Conservation (phyloP, 2,797 vertebrate genomes). For the Silurus lanzhouensis region DNA sequence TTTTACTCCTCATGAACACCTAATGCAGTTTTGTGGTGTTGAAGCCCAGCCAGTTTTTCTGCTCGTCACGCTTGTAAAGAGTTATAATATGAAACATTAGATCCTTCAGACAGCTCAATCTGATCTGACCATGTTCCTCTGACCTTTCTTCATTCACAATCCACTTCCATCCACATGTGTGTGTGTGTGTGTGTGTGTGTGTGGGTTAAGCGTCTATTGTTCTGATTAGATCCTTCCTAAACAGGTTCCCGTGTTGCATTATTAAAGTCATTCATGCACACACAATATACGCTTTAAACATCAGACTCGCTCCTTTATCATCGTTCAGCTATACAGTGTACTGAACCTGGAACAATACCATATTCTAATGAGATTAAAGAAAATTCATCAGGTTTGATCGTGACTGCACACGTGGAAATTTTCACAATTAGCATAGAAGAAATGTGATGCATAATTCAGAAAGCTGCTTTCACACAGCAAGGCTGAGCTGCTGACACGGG, state of each 20-base stretch:
- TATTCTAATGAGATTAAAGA: slow-evolving; percentile 32
- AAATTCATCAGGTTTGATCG: slow-evolving; percentile 50
- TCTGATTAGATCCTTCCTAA: neutral
- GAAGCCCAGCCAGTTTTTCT: too few relatives aligned
- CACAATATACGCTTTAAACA: neutral
- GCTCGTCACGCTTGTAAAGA: too few relatives aligned
- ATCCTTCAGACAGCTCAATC: too few relatives aligned
- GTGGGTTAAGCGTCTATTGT: neutral
- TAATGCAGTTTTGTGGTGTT: too few relatives aligned
- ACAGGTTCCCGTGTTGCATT: neutral
- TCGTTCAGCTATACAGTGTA: slow-evolving; percentile 16
- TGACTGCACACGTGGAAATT: slow-evolving; percentile 33
- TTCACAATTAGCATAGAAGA: slow-evolving; percentile 49
- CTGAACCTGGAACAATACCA: slow-evolving; percentile 28
- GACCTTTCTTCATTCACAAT: too few relatives aligned
- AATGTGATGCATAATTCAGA: slow-evolving; percentile 56
- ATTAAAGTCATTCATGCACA: slow-evolving; percentile 9
- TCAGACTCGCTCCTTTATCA: neutral
- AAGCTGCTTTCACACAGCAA: slow-evolving; percentile 32
- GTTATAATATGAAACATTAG: too few relatives aligned
- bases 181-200: too few relatives aligned
- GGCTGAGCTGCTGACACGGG: slow-evolving; percentile 45
- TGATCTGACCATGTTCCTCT: too few relatives aligned
- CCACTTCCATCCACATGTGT: too few relatives aligned
- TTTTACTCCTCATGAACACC: too few relatives aligned